Percentiles rank a stretch among this genome's conserved stretches.
Evolutionary conservation across 2,113 vertebrate species (phyloP).

Genomic region (Syngnathoides biaculeatus): DNA sequence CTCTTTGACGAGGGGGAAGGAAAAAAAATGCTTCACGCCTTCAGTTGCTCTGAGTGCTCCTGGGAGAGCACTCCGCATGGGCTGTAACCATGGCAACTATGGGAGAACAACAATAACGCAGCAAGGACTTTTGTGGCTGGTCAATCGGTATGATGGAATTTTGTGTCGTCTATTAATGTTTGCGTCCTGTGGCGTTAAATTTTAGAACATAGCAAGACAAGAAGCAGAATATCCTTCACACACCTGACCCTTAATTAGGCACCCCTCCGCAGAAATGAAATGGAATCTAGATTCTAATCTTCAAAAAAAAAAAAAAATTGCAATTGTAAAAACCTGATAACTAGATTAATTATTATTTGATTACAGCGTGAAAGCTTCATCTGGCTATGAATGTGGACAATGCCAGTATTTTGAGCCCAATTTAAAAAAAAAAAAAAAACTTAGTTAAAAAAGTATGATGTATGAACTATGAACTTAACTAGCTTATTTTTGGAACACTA

Average conservation of each 20-base stretch:
- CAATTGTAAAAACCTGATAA: too few relatives aligned
- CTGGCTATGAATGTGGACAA: too few relatives aligned
- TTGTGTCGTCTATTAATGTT: not conserved
- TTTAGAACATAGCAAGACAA: not conserved
- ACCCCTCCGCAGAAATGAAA: not conserved
- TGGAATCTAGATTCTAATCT: not conserved
- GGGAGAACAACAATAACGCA: constrained; percentile 6
- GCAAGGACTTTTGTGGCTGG: constrained; percentile 3
- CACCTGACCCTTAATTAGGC: not conserved
- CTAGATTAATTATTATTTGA: too few relatives aligned
- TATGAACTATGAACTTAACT: too few relatives aligned
- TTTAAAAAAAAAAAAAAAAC: too few relatives aligned
- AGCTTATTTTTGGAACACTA: too few relatives aligned
- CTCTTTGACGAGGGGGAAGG: constrained; percentile 1
- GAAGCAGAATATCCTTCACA: not conserved
- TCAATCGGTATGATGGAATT: not conserved
- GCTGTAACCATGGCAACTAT: constrained; percentile 8
- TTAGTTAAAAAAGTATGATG: too few relatives aligned
- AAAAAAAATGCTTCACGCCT: constrained; percentile 5
- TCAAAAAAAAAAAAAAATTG: not conserved
- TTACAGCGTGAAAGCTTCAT: too few relatives aligned
- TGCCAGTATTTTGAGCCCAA: too few relatives aligned
- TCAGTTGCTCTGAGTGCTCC: constrained; percentile 8
- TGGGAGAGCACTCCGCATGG: constrained; percentile 8
- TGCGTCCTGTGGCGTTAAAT: not conserved